phyloP scores from a whole-genome alignment of 2,113 vertebrate species.

The Embiotoca jacksoni region DNA sequence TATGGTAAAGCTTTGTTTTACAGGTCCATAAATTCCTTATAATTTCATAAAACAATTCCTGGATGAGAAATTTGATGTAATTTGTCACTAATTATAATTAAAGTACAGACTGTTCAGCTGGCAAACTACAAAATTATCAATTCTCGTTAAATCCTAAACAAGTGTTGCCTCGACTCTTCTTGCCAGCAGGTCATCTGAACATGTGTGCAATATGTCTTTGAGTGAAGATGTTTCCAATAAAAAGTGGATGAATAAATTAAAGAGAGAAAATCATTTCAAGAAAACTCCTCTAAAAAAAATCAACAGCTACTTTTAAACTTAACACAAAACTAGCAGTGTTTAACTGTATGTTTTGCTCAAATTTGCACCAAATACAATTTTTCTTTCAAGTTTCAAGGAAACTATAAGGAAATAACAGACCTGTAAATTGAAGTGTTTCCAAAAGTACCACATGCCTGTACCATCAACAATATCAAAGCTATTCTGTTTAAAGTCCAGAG shows the following conservation, averaged over 20 bases:
- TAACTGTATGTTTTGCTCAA: neutral
- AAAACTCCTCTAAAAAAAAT: neutral
- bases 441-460: slow-evolving; percentile 54
- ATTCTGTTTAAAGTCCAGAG: slow-evolving; percentile 34
- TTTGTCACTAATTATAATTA: slow-evolving; percentile 2
- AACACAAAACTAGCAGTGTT: neutral
- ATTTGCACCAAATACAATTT: neutral
- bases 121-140: slow-evolving; percentile 4
- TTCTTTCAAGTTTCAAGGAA: neutral
- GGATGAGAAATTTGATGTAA: neutral
- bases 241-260: neutral
- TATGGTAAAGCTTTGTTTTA: slow-evolving; percentile 19
- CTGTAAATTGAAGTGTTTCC: slow-evolving; percentile 37
- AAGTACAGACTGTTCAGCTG: neutral
- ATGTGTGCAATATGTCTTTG: neutral
- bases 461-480: slow-evolving; percentile 62
- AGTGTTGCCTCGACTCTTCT: no score
- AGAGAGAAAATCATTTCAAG: neutral
- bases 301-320: neutral
- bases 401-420: slow-evolving; percentile 18
- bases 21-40: neutral
- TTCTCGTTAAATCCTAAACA: no score
- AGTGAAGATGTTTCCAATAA: neutral
- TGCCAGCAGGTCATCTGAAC: neutral
- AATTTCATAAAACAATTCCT: neutral